phyloP scores from a whole-genome alignment of 2,888 invertebrate genomes.

The Chymomyza fuscimana region DNA sequence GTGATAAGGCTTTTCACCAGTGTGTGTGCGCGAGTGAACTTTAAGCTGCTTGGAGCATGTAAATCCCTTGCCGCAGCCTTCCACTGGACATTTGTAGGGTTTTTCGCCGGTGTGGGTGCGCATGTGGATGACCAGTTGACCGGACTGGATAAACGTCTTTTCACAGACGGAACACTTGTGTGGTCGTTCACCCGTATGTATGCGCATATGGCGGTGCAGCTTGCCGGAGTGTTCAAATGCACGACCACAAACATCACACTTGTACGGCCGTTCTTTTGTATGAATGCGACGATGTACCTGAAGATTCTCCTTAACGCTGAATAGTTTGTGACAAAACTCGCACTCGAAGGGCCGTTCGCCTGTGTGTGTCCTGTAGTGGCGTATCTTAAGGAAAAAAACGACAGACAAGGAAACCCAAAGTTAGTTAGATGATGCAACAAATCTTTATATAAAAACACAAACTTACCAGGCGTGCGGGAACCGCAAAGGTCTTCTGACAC shows the following conservation, averaged over 20 bases:
- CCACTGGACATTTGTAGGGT: constrained; percentile 90
- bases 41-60: constrained; percentile 95
- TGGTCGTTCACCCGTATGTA: constrained; percentile 93
- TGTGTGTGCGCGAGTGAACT: constrained; percentile 94
- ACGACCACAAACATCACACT: constrained; percentile 92
- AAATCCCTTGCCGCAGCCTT: constrained; percentile 93
- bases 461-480: constrained; percentile 88
- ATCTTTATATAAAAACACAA: not conserved
- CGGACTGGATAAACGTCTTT: constrained; percentile 94
- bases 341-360: constrained; percentile 95
- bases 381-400: constrained; percentile 73
- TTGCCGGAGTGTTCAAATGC: constrained; percentile 96
- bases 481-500: constrained; percentile 94
- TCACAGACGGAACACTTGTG: constrained; percentile 93
- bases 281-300: constrained; percentile 94
- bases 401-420: not conserved
- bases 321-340: constrained; percentile 94
- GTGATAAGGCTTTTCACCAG: constrained; percentile 93
- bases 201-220: constrained; percentile 93
- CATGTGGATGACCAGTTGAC: constrained; percentile 94
- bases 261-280: constrained; percentile 94
- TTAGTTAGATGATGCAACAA: not conserved
- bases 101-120: constrained; percentile 93
- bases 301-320: constrained; percentile 94
- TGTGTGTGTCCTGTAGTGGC: constrained; percentile 94